Percentiles rank a stretch among this genome's conserved stretches.
Evolutionary conservation across 2,113 vertebrate genomes (phyloP).

Genomic region (Crocuta crocuta): DNA sequence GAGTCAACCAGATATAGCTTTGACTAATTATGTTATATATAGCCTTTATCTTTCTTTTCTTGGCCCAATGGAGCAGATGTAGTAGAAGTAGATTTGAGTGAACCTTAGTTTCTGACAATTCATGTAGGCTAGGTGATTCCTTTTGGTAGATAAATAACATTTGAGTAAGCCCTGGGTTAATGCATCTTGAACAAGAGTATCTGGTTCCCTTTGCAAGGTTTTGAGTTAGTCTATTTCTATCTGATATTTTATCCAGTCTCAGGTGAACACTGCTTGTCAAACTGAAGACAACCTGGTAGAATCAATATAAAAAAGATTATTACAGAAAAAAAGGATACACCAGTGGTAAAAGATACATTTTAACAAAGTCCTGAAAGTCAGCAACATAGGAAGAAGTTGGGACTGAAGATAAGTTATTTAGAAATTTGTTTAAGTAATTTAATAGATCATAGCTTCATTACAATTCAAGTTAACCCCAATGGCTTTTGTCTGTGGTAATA

Average conservation of each 20-base stretch:
- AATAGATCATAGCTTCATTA: background rate
- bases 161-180: background rate
- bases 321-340: background rate
- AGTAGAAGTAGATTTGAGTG: background rate
- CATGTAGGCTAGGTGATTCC: background rate
- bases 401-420: background rate
- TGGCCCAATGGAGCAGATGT: background rate
- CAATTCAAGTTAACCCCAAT: background rate
- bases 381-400: background rate
- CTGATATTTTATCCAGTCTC: background rate
- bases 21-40: background rate
- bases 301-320: background rate
- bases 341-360: background rate
- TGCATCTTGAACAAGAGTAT: background rate
- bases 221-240: background rate
- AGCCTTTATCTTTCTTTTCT: background rate
- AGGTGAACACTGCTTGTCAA: background rate
- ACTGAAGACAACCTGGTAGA: background rate
- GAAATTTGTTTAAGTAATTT: constrained; percentile 20
- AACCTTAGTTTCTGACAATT: background rate
- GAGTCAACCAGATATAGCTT: background rate
- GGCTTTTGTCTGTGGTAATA: background rate
- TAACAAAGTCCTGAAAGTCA: background rate
- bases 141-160: background rate
- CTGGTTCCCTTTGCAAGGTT: background rate